phyloP scores from a whole-genome alignment of 37 sponge, comb jelly and placozoan genomes.

The Halisarca cf. caerulea region DNA sequence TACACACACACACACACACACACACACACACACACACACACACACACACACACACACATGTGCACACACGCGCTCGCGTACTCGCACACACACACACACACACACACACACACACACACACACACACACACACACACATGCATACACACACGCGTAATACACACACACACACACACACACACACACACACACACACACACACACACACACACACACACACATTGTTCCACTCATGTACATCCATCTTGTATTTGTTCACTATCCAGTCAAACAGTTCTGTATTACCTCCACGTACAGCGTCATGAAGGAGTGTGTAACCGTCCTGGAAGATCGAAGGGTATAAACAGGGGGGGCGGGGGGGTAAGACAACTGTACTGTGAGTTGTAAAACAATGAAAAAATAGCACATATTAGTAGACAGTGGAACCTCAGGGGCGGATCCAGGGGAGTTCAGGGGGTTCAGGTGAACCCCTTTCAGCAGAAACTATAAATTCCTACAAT shows the following conservation, averaged over 20 bases:
- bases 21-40: too few species aligned
- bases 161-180: too few species aligned
- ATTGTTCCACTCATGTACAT: conserved; percentile 9
- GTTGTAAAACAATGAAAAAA: too few species aligned
- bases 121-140: background rate
- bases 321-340: background rate
- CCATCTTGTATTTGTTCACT: background rate
- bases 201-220: background rate
- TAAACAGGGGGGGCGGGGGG: too few species aligned
- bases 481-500: too few species aligned
- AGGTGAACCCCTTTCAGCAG: too few species aligned
- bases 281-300: background rate
- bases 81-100: background rate
- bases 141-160: background rate
- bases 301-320: background rate
- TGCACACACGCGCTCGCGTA: background rate
- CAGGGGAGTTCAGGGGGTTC: too few species aligned
- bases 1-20: too few species aligned
- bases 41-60: too few species aligned
- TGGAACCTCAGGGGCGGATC: too few species aligned
- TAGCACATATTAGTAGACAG: too few species aligned
- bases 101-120: background rate
- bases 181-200: background rate
- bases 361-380: too few species aligned
- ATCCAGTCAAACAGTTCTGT: background rate